Evolutionary conservation across 1,140 invertebrate genomes (phyloP), one percentile per base, ranked within the genome.

Genomic region (Drosophila baimaii): DNA sequence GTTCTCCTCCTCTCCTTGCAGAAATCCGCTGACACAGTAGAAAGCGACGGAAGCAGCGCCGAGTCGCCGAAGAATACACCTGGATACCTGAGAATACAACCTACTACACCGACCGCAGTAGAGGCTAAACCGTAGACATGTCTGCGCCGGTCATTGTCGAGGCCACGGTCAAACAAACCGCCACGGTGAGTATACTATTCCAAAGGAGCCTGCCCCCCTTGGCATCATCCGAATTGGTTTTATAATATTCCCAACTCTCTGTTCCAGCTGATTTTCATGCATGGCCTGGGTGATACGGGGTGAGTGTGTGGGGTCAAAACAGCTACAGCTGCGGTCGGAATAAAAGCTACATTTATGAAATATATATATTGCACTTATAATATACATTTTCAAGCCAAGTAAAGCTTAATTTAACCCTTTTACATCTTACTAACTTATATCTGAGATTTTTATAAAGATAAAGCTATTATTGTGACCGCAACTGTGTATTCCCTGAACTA

Each of bases 161-260:
- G 72, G 95, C 96, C 68, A 95, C 95, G 49, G 94, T 94, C 64
- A 96, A 95, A 93, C 96, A 97, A 78, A 96, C 96, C 10, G 95
- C 95, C 19, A 96, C 96, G 83, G 96, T 96, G 93, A 94, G 94
- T 93, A n/a, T 29, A 12, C 31, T 47, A 15, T 15, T 15, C 15
- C 5, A 29, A 7, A 17, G 17, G n/a, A n/a, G n/a, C n/a, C n/a
- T n/a, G 27, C 7, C 5, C 35, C 35, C 33, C 35, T 21, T 33
- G 4, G 2, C 13, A 9, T 15, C 9, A 5, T 5, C 2, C 13
- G 19, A 33, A 21, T 9, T 33, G 6, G 17, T 15, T 21, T 21
- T 21, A 33, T 33, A 52, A 33, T 35, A 10, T 33, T 39, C 13
- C 8, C 25, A 37, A 47, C n/a, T 35, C 52, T 59, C 8, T 59